Evolutionary conservation across 2,797 vertebrate genomes (phyloP).

Genomic region (Lemur catta): DNA sequence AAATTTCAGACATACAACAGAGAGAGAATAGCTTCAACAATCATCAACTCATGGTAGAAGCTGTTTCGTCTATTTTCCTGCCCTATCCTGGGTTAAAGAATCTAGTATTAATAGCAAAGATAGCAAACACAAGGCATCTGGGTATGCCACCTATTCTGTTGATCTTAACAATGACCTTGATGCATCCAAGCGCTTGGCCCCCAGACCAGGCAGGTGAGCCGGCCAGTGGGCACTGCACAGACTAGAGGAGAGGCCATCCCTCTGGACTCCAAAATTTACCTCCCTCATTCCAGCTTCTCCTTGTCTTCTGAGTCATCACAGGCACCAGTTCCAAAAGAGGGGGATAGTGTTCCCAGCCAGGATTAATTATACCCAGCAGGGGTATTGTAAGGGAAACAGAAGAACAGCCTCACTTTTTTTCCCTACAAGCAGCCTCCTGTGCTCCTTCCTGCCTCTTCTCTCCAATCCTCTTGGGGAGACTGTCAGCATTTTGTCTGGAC

Average conservation of each 20-base stretch:
- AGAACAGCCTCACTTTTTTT: neutral
- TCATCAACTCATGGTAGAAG: neutral
- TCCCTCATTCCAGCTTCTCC: neutral
- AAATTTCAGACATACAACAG: neutral
- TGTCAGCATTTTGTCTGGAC: neutral
- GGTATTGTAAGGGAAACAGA: neutral
- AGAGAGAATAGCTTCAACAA: neutral
- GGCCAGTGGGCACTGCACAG: no score
- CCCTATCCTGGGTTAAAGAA: neutral
- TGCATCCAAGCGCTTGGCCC: accelerated
- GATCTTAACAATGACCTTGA: neutral
- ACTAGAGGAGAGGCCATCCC: no score
- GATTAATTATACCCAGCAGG: neutral
- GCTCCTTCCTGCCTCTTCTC: neutral
- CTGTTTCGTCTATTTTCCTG: neutral
- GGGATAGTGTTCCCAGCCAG: neutral
- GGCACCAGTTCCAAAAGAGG: neutral
- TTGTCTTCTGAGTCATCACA: neutral
- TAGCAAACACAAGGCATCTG: neutral
- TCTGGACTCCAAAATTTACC: neutral
- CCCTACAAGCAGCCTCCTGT: accelerated
- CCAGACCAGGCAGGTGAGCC: neutral
- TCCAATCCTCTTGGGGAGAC: neutral
- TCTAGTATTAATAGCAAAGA: neutral
- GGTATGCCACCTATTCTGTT: neutral